These are phyloP conservation scores for Metopolophium dirhodum DNA, from an alignment of 1,140 invertebrate species.

Conservation along the genomic window DNA sequence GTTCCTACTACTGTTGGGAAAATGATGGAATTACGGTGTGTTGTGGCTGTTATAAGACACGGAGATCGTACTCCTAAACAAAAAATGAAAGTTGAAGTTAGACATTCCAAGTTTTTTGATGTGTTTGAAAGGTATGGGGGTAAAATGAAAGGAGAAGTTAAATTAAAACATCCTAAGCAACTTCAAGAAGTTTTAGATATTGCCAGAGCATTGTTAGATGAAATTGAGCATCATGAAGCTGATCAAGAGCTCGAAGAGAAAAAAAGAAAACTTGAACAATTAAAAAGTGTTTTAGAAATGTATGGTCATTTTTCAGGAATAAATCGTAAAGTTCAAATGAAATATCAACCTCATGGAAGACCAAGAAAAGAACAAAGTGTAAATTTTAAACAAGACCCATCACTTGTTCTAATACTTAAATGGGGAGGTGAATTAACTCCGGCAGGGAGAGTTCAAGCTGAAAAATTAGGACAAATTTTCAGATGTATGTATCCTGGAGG, in stretches of 20 bases:
- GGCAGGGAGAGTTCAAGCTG: conserved; percentile 94
- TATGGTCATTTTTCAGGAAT: conserved; percentile 99
- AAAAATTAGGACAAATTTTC: conserved; percentile 96
- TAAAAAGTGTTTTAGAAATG: conserved; percentile 99
- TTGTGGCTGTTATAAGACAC: conserved; percentile 97
- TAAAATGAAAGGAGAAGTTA: conserved; percentile 93
- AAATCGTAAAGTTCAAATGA: conserved; percentile 99
- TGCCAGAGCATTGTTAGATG: conserved; percentile 82
- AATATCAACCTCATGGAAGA: conserved; percentile 95
- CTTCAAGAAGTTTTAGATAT: conserved; percentile 97
- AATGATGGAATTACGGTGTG: conserved; percentile 99
- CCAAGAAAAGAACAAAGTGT: conserved; percentile 76
- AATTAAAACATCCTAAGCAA: conserved; percentile 96
- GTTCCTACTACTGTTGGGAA: conserved; percentile 99
- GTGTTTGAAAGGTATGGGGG: conserved; percentile 98
- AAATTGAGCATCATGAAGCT: conserved; percentile 83
- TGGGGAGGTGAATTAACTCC: conserved; percentile 99
- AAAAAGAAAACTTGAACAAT: conserved; percentile 94
- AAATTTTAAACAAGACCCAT: conserved; percentile 74
- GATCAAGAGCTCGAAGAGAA: conserved; percentile 96
- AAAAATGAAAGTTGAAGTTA: conserved; percentile 99
- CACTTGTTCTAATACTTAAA: conserved; percentile 94
- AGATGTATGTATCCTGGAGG: conserved; percentile 97
- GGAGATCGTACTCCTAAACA: conserved; percentile 99
- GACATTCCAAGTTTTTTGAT: conserved; percentile 98